These are phyloP conservation scores for Chrysolophus pictus DNA, from an alignment of 2,797 vertebrate species.

Conservation along the genomic window DNA sequence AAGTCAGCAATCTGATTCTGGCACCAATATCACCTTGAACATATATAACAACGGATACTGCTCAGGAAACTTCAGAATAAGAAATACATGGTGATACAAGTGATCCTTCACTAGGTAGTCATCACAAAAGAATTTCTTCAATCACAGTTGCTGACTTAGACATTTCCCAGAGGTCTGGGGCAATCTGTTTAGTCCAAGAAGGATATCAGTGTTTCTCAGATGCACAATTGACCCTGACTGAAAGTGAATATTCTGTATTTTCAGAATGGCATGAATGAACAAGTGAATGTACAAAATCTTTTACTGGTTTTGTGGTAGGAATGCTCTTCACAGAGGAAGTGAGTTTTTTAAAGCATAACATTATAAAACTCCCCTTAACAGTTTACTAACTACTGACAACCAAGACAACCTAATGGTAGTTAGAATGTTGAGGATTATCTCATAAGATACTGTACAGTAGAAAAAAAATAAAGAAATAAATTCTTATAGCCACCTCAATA, in stretches of 20 bases:
- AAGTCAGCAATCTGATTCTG: background rate
- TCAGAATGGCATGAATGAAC: background rate
- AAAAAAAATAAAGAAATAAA: background rate
- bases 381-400: background rate
- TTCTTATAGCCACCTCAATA: background rate
- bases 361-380: background rate
- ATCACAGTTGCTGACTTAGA: background rate
- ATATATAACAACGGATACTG: background rate
- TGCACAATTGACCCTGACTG: background rate
- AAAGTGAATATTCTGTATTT: background rate
- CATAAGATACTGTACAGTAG: background rate
- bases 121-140: background rate
- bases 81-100: background rate
- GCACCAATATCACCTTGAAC: background rate
- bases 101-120: background rate
- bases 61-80: background rate
- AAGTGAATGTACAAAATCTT: background rate
- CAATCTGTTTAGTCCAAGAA: background rate
- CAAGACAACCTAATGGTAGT: background rate
- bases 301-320: background rate
- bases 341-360: background rate
- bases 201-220: background rate
- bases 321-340: background rate
- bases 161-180: background rate
- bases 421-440: background rate